Conservation (phyloP, 2,113 vertebrate species). For the Lynx canadensis region DNA sequence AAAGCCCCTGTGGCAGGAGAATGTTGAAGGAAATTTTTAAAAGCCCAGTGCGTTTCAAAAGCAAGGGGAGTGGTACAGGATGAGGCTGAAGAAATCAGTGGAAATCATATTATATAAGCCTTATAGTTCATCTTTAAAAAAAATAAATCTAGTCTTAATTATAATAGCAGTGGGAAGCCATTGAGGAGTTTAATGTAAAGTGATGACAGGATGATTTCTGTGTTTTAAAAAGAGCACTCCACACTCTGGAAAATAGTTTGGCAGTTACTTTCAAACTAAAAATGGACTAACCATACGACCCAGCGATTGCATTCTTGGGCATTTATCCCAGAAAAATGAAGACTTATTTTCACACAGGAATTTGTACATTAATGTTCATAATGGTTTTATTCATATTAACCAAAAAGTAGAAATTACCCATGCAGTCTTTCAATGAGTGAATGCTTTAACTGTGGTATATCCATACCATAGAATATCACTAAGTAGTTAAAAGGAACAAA, state of each 20-base stretch:
- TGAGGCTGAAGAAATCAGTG: slow-evolving; percentile 33
- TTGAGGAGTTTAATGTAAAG: slow-evolving; percentile 39
- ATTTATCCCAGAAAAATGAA: slow-evolving; percentile 41
- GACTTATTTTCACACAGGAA: slow-evolving; percentile 44
- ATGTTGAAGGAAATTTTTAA: not conserved
- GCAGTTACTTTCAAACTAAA: slow-evolving; percentile 54
- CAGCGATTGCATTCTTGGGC: slow-evolving; percentile 24
- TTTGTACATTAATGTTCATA: slow-evolving; percentile 17
- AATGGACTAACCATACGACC: slow-evolving; percentile 28
- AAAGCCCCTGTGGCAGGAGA: not conserved
- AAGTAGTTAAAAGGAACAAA: slow-evolving; percentile 1
- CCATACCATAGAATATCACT: not conserved
- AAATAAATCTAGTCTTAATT: not conserved
- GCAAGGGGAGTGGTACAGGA: not conserved
- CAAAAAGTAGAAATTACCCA: slow-evolving; percentile 9
- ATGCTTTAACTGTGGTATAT: not conserved
- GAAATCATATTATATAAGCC: not conserved
- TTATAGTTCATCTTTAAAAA: not conserved
- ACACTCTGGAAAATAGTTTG: slow-evolving; percentile 45
- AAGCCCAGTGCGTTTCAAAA: not conserved
- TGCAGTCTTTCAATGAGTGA: not conserved
- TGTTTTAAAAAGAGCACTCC: slow-evolving; percentile 8
- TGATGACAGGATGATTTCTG: slow-evolving; percentile 41
- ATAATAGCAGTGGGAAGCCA: not conserved
- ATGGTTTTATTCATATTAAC: not conserved